Conservation (phyloP, 2,797 vertebrate genomes). For the Heteromormyrus szaboi region DNA sequence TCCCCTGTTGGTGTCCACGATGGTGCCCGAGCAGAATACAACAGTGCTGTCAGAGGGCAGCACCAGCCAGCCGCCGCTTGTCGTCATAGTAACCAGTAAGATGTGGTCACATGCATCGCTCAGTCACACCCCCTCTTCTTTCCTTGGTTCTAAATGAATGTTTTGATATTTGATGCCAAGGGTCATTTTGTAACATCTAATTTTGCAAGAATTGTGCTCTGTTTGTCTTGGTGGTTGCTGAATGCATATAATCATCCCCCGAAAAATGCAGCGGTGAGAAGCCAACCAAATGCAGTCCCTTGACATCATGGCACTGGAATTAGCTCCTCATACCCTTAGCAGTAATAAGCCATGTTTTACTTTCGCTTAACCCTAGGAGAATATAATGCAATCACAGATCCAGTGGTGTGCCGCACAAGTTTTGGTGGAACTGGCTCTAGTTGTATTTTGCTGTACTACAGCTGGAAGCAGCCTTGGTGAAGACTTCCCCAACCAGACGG, state of each 20-base stretch:
- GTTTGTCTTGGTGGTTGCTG: neutral
- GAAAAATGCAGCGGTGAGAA: neutral
- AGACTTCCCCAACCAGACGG: constrained; percentile 54
- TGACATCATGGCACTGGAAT: neutral
- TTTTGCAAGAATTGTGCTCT: neutral
- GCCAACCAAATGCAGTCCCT: neutral
- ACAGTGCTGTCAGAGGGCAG: constrained; percentile 31
- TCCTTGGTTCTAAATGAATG: constrained; percentile 5
- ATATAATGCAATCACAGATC: neutral
- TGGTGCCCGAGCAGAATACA: constrained; percentile 25
- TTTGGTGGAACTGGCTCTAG: neutral
- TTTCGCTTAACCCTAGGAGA: neutral
- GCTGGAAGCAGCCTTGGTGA: constrained; percentile 45
- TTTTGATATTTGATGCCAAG: neutral
- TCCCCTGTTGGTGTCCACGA: constrained; percentile 48
- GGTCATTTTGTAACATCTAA: neutral
- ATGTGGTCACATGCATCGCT: neutral
- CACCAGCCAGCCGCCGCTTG: constrained; percentile 42
- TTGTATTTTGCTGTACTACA: constrained; percentile 30
- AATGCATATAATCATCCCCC: neutral
- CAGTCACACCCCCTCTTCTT: neutral
- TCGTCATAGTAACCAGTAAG: constrained; percentile 53
- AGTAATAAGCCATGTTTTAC: neutral
- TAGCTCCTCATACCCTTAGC: neutral
- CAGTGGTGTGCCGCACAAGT: neutral